These are phyloP conservation scores for Platypus cylindrus DNA, from an alignment of 2,888 invertebrate genomes.

Conservation along the genomic window DNA sequence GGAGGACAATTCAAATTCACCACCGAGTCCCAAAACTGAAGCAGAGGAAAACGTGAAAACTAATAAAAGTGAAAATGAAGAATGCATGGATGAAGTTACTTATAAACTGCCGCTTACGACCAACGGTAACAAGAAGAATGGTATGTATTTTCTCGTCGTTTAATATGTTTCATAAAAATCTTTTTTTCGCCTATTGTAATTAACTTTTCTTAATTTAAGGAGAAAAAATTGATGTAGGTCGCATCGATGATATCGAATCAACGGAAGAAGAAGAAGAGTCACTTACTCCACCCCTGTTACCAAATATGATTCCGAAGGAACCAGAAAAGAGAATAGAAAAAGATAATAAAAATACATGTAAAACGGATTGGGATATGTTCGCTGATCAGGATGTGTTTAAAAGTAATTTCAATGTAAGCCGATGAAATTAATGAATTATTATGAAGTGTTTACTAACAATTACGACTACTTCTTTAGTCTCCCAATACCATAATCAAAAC, in stretches of 20 bases:
- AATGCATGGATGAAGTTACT: not conserved
- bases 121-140: too few relatives aligned
- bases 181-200: too few relatives aligned
- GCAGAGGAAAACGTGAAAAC: not conserved
- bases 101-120: too few relatives aligned
- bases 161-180: too few relatives aligned
- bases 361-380: conserved; percentile 81
- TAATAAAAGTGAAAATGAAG: not conserved
- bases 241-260: too few relatives aligned
- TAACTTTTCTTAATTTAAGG: too few relatives aligned
- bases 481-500: conserved; percentile 41
- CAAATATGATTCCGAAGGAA: conserved; percentile 29
- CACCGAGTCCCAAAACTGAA: conserved; percentile 16
- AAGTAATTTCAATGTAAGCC: conserved; percentile 30
- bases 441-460: conserved; percentile 4
- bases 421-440: too few relatives aligned
- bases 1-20: conserved; percentile 38
- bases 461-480: conserved; percentile 38
- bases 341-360: conserved; percentile 36
- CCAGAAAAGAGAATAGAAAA: conserved; percentile 26
- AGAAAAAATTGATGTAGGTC: too few relatives aligned
- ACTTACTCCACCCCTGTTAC: conserved; percentile 33
- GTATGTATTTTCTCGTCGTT: too few relatives aligned
- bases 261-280: conserved; percentile 23
- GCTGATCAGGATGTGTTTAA: conserved; percentile 79